Evolutionary conservation across 2,888 invertebrate genomes (phyloP).

Genomic region (Leptinotarsa peninsularis): DNA sequence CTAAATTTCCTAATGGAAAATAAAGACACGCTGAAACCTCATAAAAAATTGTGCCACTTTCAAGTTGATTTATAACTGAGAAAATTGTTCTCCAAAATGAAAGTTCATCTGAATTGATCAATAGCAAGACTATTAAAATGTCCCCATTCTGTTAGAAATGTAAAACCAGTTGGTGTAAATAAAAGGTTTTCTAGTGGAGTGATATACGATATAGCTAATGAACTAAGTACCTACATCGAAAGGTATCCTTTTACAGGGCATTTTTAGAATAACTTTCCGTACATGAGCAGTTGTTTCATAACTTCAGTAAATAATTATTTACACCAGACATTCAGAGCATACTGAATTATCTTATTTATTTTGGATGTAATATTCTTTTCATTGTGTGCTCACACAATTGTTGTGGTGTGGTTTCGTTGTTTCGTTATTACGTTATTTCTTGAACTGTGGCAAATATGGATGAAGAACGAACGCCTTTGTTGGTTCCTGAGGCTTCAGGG

Average conservation of each 20-base stretch:
- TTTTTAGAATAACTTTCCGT: conserved; percentile 23
- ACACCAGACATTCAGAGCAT: conserved; percentile 8
- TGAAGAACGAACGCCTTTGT: conserved; percentile 28
- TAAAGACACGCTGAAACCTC: too few species aligned
- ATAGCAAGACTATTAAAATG: too few species aligned
- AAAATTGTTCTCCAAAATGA: too few species aligned
- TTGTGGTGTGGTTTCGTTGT: not conserved
- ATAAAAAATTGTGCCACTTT: too few species aligned
- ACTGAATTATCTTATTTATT: conserved; percentile 22
- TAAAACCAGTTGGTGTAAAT: conserved; percentile 31
- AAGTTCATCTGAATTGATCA: too few species aligned
- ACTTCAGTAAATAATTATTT: conserved; percentile 23
- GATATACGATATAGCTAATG: conserved; percentile 29
- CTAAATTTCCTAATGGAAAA: too few species aligned
- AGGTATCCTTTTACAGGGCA: conserved; percentile 28
- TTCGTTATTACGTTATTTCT: not conserved
- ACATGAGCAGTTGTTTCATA: conserved; percentile 20
- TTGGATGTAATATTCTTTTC: not conserved
- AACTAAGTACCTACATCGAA: conserved; percentile 30
- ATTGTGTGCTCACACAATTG: not conserved
- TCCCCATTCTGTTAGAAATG: not conserved
- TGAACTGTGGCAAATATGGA: conserved; percentile 11
- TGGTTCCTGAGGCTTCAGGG: conserved; percentile 3
- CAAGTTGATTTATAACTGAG: too few species aligned
- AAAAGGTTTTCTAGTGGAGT: conserved; percentile 21